Percentiles rank a stretch among this genome's conserved stretches.
Evolutionary conservation across 2,113 vertebrate species (phyloP).

Genomic region (Probosciger aterrimus): DNA sequence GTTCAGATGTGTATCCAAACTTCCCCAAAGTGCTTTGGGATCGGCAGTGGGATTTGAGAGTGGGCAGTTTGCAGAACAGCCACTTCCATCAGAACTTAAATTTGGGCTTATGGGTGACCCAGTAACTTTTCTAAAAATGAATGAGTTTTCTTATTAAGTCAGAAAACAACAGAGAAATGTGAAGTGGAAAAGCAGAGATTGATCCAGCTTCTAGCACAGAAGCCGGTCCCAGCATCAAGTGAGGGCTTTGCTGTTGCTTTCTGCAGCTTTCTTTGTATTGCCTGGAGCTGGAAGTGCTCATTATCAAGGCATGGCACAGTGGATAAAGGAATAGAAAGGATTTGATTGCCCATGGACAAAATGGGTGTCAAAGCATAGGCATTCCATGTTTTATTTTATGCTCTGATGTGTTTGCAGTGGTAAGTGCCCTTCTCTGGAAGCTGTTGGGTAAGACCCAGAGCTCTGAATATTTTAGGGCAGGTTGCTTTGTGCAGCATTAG

Average conservation of each 20-base stretch:
- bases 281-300: neutral
- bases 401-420: neutral
- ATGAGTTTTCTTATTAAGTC: neutral
- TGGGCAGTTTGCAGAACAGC: constrained; percentile 3
- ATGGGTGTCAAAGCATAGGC: neutral
- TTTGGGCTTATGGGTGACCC: neutral
- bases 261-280: neutral
- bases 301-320: neutral
- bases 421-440: neutral
- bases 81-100: neutral
- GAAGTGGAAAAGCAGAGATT: neutral
- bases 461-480: neutral
- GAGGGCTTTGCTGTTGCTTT: neutral
- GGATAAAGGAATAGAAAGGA: neutral
- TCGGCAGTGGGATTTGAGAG: constrained; percentile 20
- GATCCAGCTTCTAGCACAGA: neutral
- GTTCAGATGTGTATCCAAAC: constrained; percentile 49
- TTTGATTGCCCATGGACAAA: neutral
- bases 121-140: constrained; percentile 24
- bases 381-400: neutral
- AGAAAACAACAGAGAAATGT: neutral
- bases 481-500: neutral
- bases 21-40: constrained; percentile 53
- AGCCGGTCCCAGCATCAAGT: neutral
- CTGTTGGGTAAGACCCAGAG: neutral